These are phyloP conservation scores for Delia radicum DNA, from an alignment of 1,140 invertebrate genomes.

Conservation along the genomic window DNA sequence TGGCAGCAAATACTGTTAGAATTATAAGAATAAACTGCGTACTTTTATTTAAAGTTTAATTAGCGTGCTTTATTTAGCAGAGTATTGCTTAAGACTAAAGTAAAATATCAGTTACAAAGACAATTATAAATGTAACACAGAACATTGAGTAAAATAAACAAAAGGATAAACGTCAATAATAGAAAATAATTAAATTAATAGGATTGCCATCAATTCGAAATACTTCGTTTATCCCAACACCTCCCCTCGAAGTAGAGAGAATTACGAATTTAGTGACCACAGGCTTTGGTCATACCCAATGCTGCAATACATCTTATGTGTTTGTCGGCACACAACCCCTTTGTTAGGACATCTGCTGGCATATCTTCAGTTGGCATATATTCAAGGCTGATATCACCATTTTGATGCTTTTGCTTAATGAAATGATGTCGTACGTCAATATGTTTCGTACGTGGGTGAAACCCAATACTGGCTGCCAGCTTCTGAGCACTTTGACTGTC, in stretches of 20 bases:
- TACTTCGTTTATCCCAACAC: too few species aligned
- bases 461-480: background rate
- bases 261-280: background rate
- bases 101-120: too few species aligned
- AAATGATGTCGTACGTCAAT: conserved; percentile 49
- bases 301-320: background rate
- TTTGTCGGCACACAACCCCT: conserved; percentile 25
- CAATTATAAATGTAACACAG: too few species aligned
- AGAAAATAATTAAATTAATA: too few species aligned
- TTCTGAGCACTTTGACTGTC: conserved; percentile 25
- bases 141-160: too few species aligned
- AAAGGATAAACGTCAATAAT: too few species aligned
- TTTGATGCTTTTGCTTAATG: conserved; percentile 32
- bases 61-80: too few species aligned
- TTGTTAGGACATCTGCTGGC: conserved; percentile 42
- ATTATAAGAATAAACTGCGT: too few species aligned
- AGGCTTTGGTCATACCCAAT: background rate
- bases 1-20: too few species aligned
- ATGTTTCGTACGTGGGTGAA: conserved; percentile 44
- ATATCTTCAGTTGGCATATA: conserved; percentile 36
- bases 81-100: too few species aligned
- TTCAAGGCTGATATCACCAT: conserved; percentile 31
- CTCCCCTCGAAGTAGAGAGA: conserved; percentile 23
- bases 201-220: too few species aligned
- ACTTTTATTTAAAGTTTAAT: too few species aligned